Evolutionary conservation across 2,113 vertebrate species (phyloP), one percentile per base, ranked within the genome.

Genomic region (Mesembrinibis cayennensis): DNA sequence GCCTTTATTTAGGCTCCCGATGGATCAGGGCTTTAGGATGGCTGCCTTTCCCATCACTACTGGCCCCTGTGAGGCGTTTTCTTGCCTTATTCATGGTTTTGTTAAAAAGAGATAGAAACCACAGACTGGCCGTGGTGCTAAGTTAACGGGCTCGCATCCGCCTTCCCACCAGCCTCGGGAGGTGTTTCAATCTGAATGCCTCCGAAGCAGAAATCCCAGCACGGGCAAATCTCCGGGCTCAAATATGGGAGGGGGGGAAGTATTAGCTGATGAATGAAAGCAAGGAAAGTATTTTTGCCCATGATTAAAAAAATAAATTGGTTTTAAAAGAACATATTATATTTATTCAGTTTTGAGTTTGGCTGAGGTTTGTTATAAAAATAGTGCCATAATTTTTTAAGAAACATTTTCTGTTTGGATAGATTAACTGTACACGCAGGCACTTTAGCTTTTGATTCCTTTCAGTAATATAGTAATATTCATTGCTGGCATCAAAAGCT

Each of bases 381-480:
- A 97, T 96, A 97, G 93, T 84, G 92, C 65, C 0, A 6, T 96
- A 96, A 96, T 95, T 97, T 97, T 96, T 95, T 94, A 88, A 97
- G 93, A 97, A 97, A 94, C 95, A 95, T 96, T 96, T 95, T 96
- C 93, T 97, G 97, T 97, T 97, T 97, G 95, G 93, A 93, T 84
- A 97, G 96, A 96, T 97, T 97, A 97, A 92, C 92, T 96, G 93
- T 96, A 96, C 96, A 97, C 70, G 95, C 93, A 97, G 92, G 96
- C 95, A 96, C 95, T 97, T 97, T 56, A 97, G 95, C 92, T 97
- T 96, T 96, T 97, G 95, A 97, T 93, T 97, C 97, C 97, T 96
- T 90, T 95, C 90, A 87, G 92, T 78, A 94, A 96, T 95, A 90
- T 53, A 87, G 93, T 72, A 92, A 93, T 96, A 94, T 92, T 94